Base-by-base conservation (phyloP, 2,113 vertebrate species). In the Tichodroma muraria region DNA sequence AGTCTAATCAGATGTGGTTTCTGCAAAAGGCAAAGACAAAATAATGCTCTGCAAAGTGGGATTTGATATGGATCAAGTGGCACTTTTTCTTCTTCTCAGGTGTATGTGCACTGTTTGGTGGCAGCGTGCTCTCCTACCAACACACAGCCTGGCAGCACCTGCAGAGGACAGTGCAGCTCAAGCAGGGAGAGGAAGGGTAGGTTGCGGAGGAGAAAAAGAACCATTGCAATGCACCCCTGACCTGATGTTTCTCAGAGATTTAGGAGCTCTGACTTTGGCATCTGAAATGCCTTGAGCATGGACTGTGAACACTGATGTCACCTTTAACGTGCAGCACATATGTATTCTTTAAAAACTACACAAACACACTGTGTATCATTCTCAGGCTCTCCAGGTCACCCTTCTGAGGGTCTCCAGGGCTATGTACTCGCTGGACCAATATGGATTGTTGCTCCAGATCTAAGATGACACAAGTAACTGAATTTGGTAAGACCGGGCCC, bases 391-490 rank as follows among this genome's bases (percentile, higher is more conserved):
- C 57, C 89, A 96, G 91, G 85, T 72, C 85, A 65, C 56, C 10
- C 0, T 63, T 81, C 91, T 86, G 78, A 60, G 53, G 57, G 1
- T 25, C 71, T 80, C 53, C 94, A 47, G 49, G 97, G 97, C 60
- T 96, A 97, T 10, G 25, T 80, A 37, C 50, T 95, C 20, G 63
- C 92, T 84, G 96, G 97, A 89, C 96, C 97, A 47, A 71, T 97
- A 30, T 6, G 44, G 85, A 89, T 93, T 72, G 61, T 52, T 64
- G 61, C 94, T 85, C 69, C 91, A 90, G 61, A 81, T 45, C 85
- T 78, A 89, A 89, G 94, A 89, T 61, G 80, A 88, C 2, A 21
- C 24, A 40, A 0, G 0, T 14, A 73, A 80, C 24, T 65, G 60
- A 44, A 83, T 57, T 56, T 59, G 96, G 97, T 97, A 92, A 93